Base-by-base conservation (phyloP, 2,113 vertebrate species). In the Clarias macrocephalus region DNA sequence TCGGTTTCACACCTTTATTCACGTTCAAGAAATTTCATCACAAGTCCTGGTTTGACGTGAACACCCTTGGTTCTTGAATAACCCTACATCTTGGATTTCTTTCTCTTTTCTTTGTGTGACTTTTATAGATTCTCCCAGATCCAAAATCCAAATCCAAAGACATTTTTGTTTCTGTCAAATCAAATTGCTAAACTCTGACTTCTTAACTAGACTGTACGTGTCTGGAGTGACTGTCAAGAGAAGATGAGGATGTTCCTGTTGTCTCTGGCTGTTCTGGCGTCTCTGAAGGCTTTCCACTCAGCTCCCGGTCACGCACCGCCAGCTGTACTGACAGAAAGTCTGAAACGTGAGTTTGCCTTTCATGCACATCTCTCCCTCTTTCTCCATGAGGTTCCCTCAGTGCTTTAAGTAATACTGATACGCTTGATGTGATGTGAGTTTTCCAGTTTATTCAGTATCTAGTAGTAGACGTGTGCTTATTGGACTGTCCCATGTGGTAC, bases 191-290 rank as follows among this genome's bases (percentile, higher is more conserved):
- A 76, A 76, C n/a, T 42, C 23, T 15, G 73, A 5, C n/a, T 42
- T 76, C 11, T 76, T 54, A 76, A n/a, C 23, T 54, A 54, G 73
- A n/a, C 73, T 63, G 12, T 76, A 0, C 66, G 59, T n/a, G 70
- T 3, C 52, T 19, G 28, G 75, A 66, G 15, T 60, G 30, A 16
- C 30, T 60, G 19, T 62, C 6, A 85, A 89, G 65, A 88, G 86
- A 95, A 89, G 86, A 98, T 97, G 97, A 95, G 92, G 93, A 72
- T 28, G 4, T 89, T 93, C 73, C 90, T 95, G 75, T 33, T 95
- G 89, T 89, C 95, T 88, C 30, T 91, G 28, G 91, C 94, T 16
- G 73, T 92, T 1, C 21, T 95, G 87, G 88, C 93, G 2, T 94
- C 91, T 52, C 81, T 96, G 88, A 94, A 91, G 0, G 89, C 83